Evolutionary conservation across 2,113 vertebrate species (phyloP).

Genomic region (Maccullochella peelii): DNA sequence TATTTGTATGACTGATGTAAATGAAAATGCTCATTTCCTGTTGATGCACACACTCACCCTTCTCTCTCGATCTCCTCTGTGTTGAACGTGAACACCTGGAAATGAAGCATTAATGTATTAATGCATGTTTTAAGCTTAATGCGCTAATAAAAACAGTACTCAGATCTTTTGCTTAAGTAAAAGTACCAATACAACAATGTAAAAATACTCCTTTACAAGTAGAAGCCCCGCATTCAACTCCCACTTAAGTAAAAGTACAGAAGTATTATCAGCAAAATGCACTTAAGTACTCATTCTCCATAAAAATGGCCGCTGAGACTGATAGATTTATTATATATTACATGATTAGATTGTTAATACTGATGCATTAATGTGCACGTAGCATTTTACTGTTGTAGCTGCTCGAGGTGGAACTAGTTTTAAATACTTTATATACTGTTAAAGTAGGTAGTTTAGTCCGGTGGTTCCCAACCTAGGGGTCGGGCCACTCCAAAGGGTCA

Average conservation of each 20-base stretch:
- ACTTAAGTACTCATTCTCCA: neutral
- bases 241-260: neutral
- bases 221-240: neutral
- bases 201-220: neutral
- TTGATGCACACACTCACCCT: constrained; percentile 84
- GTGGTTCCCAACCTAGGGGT: neutral
- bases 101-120: neutral
- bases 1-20: constrained; percentile 45
- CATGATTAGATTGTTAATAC: no score
- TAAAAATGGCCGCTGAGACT: neutral
- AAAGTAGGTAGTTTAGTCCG: neutral
- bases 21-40: constrained; percentile 29
- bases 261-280: neutral
- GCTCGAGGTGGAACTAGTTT: neutral
- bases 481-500: neutral
- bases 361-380: no score
- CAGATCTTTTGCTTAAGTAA: neutral
- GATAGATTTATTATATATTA: neutral
- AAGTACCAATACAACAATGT: neutral
- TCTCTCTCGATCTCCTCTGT: constrained; percentile 94
- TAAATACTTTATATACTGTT: neutral
- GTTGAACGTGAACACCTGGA: constrained; percentile 92
- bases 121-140: neutral
- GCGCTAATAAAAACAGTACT: neutral
- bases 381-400: neutral